phyloP scores from a whole-genome alignment of 1,140 invertebrate genomes.

The Papilio dardanus region DNA sequence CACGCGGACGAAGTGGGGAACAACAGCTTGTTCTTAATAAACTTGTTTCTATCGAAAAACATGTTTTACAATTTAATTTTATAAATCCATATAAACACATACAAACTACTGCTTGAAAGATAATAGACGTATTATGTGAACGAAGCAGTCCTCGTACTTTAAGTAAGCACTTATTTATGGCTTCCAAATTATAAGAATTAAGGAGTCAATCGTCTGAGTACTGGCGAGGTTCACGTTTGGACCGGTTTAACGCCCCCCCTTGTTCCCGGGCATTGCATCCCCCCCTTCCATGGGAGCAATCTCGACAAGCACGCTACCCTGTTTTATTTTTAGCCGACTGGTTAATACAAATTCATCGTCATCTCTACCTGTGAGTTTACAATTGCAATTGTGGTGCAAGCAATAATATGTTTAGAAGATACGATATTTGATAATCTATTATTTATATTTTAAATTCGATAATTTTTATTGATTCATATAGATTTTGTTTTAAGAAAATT shows the following conservation, averaged over 20 bases:
- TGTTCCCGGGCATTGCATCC: slow-evolving; percentile 25
- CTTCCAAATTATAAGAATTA: slow-evolving; percentile 51
- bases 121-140: slow-evolving; percentile 21
- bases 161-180: slow-evolving; percentile 43
- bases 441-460: background rate
- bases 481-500: too few relatives aligned
- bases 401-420: too few relatives aligned
- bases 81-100: background rate
- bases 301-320: slow-evolving; percentile 50
- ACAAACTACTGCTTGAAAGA: slow-evolving; percentile 19
- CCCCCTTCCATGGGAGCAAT: slow-evolving; percentile 46
- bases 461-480: too few relatives aligned
- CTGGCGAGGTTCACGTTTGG: slow-evolving; percentile 39
- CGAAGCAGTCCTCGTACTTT: slow-evolving; percentile 19
- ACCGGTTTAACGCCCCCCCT: slow-evolving; percentile 41
- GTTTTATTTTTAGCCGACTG: slow-evolving; percentile 72
- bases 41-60: too few relatives aligned
- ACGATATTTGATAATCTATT: background rate
- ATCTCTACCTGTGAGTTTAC: slow-evolving; percentile 47
- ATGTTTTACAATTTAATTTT: background rate
- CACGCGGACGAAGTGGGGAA: too few relatives aligned
- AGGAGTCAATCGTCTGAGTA: slow-evolving; percentile 35
- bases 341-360: slow-evolving; percentile 59
- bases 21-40: too few relatives aligned
- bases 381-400: slow-evolving; percentile 39